Evolutionary conservation across 2,797 vertebrate genomes (phyloP).

Genomic region (Chloroceryle amazona): DNA sequence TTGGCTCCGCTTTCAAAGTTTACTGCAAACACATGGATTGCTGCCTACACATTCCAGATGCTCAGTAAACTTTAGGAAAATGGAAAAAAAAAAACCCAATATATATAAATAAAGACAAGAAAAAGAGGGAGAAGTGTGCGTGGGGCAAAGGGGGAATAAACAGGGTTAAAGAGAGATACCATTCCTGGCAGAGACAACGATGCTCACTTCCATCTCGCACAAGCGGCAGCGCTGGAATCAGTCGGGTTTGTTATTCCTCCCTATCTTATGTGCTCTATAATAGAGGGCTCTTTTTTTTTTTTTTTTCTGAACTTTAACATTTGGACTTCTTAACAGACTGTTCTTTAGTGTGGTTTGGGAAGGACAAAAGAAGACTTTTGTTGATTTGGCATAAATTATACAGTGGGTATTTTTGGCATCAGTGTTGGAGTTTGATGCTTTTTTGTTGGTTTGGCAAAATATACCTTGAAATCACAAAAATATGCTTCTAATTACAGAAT

Average conservation of each 20-base stretch:
- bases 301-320: conserved; percentile 70
- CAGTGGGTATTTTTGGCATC: conserved; percentile 84
- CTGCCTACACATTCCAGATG: conserved; percentile 67
- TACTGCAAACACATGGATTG: conserved; percentile 63
- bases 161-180: background rate
- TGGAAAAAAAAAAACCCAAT: background rate
- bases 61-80: conserved; percentile 20
- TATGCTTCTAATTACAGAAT: conserved; percentile 88
- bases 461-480: conserved; percentile 71
- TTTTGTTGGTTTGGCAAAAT: conserved; percentile 80
- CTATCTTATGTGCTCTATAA: background rate
- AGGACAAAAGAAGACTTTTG: conserved; percentile 74
- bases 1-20: conserved; percentile 47
- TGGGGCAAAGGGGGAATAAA: background rate
- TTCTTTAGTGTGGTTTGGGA: conserved; percentile 76
- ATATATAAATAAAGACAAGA: background rate
- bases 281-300: conserved; percentile 42
- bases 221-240: background rate
- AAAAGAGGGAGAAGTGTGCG: background rate
- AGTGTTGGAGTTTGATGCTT: conserved; percentile 72
- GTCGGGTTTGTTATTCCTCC: background rate
- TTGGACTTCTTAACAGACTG: conserved; percentile 75
- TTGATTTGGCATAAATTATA: conserved; percentile 83
- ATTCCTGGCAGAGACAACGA: background rate
- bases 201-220: background rate